Evolutionary conservation across 2,113 vertebrate species (phyloP), one percentile per base, ranked within the genome.

Genomic region (Alexandromys fortis): DNA sequence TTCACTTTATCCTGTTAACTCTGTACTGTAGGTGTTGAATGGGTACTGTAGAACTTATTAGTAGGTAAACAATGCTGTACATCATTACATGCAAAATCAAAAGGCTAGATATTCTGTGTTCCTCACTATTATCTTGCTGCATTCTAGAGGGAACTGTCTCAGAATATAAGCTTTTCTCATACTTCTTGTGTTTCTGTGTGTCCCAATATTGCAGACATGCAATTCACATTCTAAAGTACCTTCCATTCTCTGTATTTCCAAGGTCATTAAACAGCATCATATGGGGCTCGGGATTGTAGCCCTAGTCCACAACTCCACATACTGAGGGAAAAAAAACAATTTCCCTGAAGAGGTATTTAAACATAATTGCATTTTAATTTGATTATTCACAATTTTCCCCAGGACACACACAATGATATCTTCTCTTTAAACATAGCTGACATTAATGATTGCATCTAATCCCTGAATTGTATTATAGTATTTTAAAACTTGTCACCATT

Each of bases 371-470:
- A 12, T 72, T 93, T 81, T 82, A 92, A 81, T 67, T 45, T 38
- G 49, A 94, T 45, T 87, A 88, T 49, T 88, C 81, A 75, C 81
- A 30, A 61, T 88, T 92, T 93, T 93, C 90, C 72, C 92, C 67
- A 75, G 26, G 26, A 58, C 49, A 42, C 22, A 55, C 10, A 77
- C 16, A 81, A 42, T 82, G 72, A 35, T 33, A 35, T 83, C 2
- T 78, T 93, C 35, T 61, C 17, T 76, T 78, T 78, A 90, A 90
- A 67, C 52, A 33, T 33, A 67, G 55, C 35, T 77, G 65, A 89
- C 77, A 78, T 14, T 83, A 70, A 76, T 70, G 87, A 86, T 92
- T 78, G 13, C 45, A 17, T 89, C 94, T 94, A 45, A 42, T 68
- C 93, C 68, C 78, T 87, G 63, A 77, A 61, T 65, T 92, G 45